These are phyloP conservation scores for Litoditis marina DNA, from an alignment of 2,888 invertebrate genomes.

Conservation along the genomic window DNA sequence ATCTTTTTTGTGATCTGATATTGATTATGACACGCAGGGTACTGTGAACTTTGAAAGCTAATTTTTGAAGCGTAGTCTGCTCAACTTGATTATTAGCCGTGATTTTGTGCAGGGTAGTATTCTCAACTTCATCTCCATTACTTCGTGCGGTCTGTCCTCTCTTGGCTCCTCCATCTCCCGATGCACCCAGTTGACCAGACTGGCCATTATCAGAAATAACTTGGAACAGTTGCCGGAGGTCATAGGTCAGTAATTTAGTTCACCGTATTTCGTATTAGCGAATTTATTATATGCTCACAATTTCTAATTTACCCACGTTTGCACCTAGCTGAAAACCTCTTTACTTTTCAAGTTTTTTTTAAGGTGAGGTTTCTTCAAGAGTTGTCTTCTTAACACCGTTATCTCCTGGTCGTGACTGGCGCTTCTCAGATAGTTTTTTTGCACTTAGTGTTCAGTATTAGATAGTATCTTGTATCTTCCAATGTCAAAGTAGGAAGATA, in stretches of 20 bases:
- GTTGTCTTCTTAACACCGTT: neutral
- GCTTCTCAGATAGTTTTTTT: neutral
- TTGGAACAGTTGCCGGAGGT: constrained; percentile 26
- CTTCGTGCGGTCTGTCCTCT: constrained; percentile 16
- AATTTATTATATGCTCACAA: too few relatives aligned
- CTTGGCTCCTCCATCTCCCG: constrained; percentile 16
- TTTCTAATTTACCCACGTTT: too few relatives aligned
- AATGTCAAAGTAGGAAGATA: too few relatives aligned
- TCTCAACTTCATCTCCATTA: constrained; percentile 29
- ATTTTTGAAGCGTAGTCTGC: too few relatives aligned
- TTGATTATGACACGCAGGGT: too few relatives aligned
- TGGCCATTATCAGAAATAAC: constrained; percentile 23
- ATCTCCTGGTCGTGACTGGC: neutral
- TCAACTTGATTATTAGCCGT: too few relatives aligned
- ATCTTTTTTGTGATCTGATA: too few relatives aligned
- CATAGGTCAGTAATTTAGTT: constrained; percentile 17
- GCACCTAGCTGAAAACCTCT: too few relatives aligned
- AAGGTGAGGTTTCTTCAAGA: too few relatives aligned
- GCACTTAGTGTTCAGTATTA: neutral
- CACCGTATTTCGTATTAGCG: neutral
- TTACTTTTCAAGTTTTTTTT: too few relatives aligned
- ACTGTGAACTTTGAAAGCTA: too few relatives aligned
- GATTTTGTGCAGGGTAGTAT: constrained; percentile 21
- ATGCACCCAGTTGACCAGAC: constrained; percentile 17
- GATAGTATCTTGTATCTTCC: too few relatives aligned